Evolutionary conservation across 2,797 vertebrate species (phyloP), one percentile per base, ranked within the genome.

Genomic region (Podarcis lilfordi): DNA sequence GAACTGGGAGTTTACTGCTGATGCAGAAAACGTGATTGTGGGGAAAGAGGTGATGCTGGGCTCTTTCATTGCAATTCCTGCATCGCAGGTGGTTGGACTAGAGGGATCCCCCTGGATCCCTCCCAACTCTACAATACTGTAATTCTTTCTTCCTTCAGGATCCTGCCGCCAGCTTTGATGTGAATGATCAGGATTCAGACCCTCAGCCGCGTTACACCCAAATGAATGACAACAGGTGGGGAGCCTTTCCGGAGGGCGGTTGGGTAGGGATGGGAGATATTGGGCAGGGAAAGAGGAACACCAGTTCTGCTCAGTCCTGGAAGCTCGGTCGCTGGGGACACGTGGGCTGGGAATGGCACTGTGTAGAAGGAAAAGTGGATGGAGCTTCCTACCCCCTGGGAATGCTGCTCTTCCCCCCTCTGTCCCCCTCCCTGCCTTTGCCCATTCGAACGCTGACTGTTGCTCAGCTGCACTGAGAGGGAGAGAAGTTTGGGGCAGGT

Each of bases 131-230:
- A 55, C 50, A 55, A 55, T 55, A 55, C 13, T 43, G 0, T 0
- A 55, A 55, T 55, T 55, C 2, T 9, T 86, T 64, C 88, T 75
- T 27, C 35, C 91, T 78, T 45, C 89, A 99, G 99, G 99, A 99
- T 89, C 97, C 98, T 0, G 98, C 97, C 17, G 99, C 99, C 40
- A 99, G 99, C 94, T 99, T 98, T 76, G 99, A 99, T 6, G 98
- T 99, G 90, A 99, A 99, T 1, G 98, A 99, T 92, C 98, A 98
- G 94, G 99, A 99, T 92, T 94, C 98, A 0, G 99, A 99, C 95
- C 99, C 99, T 0, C 99, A 99, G 93, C 99, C 99, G 0, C 98
- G 99, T 94, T 99, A 99, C 96, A 99, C 99, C 0, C 99, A 99
- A 96, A 98, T 99, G 95, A 99, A 99, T 2, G 99, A 99, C 95